A percentile compares a stretch with the other conserved stretches of the same genome.
Evolutionary conservation across 2,888 invertebrate genomes (phyloP).

Genomic region (Tridacna crocea): DNA sequence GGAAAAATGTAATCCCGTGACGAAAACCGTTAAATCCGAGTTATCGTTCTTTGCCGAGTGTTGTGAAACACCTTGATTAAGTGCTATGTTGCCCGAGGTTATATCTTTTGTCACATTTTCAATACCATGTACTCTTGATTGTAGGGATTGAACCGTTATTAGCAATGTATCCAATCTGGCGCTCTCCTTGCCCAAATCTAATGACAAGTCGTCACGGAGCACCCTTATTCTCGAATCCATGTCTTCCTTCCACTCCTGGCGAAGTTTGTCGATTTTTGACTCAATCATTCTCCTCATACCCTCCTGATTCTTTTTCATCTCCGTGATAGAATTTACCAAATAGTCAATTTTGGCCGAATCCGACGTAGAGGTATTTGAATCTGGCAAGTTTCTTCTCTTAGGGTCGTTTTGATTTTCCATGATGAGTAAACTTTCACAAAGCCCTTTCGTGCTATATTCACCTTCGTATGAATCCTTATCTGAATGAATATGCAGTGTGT

Average conservation of each 20-base stretch:
- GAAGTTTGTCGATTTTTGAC: neutral
- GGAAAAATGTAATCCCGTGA: neutral
- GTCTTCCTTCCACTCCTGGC: conserved; percentile 7
- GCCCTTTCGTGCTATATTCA: too few relatives aligned
- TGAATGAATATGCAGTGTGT: too few relatives aligned
- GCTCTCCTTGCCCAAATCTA: neutral
- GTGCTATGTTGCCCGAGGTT: neutral
- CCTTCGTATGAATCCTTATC: too few relatives aligned
- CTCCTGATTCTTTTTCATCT: neutral
- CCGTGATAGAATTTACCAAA: neutral
- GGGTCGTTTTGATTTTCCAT: too few relatives aligned
- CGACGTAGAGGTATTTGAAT: too few relatives aligned
- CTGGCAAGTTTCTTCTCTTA: too few relatives aligned
- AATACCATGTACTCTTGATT: neutral
- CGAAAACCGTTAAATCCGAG: neutral
- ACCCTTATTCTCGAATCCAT: conserved; percentile 11
- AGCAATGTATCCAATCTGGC: conserved; percentile 18
- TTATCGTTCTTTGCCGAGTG: neutral
- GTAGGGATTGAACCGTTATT: conserved; percentile 26
- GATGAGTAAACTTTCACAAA: too few relatives aligned
- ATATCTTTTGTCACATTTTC: neutral
- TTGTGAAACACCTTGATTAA: neutral
- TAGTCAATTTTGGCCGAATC: neutral
- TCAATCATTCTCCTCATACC: neutral
- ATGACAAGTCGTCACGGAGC: neutral